Evolutionary conservation across 2,888 invertebrate genomes (phyloP).

Genomic region (Mimachlamys varia): DNA sequence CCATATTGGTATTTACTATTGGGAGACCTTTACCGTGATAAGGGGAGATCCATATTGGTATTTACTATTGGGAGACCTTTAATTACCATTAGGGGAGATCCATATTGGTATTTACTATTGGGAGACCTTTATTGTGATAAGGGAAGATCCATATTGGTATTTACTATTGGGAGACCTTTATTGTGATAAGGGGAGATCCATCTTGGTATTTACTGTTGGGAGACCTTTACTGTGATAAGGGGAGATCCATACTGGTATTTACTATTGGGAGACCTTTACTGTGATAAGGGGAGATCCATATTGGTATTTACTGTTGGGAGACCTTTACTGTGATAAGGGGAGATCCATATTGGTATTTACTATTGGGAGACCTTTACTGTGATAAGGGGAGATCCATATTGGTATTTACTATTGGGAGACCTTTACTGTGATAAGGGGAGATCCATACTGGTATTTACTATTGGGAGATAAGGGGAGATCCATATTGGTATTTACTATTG

Average conservation of each 20-base stretch:
- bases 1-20: constrained; percentile 18
- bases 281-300: not conserved
- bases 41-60: not conserved
- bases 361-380: not conserved
- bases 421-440: not conserved
- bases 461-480: too few relatives aligned
- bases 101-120: constrained; percentile 3
- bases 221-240: not conserved
- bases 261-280: not conserved
- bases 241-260: not conserved
- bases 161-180: constrained; percentile 4
- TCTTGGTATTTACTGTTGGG: not conserved
- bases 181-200: not conserved
- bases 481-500: constrained; percentile 3
- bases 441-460: not conserved
- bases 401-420: constrained; percentile 4
- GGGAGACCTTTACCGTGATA: not conserved
- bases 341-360: constrained; percentile 3
- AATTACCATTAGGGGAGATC: too few relatives aligned
- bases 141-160: not conserved
- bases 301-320: not conserved
- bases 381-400: not conserved
- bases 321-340: not conserved
- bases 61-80: constrained; percentile 4
- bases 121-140: not conserved